phyloP scores from a whole-genome alignment of 2,888 invertebrate genomes.

The Siphlonurus alternatus region DNA sequence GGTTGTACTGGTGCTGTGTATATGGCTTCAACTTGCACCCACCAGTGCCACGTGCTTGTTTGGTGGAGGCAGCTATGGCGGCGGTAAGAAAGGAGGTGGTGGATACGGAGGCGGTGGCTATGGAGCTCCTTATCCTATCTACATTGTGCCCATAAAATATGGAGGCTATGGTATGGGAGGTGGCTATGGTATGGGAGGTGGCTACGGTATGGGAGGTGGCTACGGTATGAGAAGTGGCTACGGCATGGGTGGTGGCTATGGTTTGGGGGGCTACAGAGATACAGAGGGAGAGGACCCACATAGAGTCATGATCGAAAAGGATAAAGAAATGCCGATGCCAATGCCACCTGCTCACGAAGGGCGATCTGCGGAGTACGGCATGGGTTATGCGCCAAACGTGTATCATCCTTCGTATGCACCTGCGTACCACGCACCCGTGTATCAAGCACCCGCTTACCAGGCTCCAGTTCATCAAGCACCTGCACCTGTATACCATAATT shows the following conservation, averaged over 20 bases:
- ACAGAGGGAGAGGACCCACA: not conserved
- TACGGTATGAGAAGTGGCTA: not conserved
- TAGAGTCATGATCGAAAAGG: not conserved
- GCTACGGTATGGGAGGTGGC: constrained; percentile 6
- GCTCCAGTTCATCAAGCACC: too few relatives aligned
- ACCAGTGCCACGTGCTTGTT: not conserved
- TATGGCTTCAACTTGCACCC: not conserved
- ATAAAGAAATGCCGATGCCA: too few relatives aligned
- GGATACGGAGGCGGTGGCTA: constrained; percentile 4
- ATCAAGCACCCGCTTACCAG: too few relatives aligned
- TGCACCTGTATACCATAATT: too few relatives aligned
- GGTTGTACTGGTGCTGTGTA: not conserved
- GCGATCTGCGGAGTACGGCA: too few relatives aligned
- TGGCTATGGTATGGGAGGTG: constrained; percentile 4
- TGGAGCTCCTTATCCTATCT: not conserved
- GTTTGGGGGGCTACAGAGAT: not conserved
- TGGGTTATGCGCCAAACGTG: too few relatives aligned
- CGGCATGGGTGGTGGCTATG: constrained; percentile 8
- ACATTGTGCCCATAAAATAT: not conserved
- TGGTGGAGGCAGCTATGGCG: constrained; percentile 8
- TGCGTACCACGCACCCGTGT: too few relatives aligned
- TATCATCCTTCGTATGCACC: too few relatives aligned
- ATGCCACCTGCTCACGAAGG: too few relatives aligned
- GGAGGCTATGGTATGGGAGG: constrained; percentile 4
- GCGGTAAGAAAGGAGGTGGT: constrained; percentile 8